Evolutionary conservation across 1,140 invertebrate species (phyloP).

Genomic region (Wasmannia auropunctata): DNA sequence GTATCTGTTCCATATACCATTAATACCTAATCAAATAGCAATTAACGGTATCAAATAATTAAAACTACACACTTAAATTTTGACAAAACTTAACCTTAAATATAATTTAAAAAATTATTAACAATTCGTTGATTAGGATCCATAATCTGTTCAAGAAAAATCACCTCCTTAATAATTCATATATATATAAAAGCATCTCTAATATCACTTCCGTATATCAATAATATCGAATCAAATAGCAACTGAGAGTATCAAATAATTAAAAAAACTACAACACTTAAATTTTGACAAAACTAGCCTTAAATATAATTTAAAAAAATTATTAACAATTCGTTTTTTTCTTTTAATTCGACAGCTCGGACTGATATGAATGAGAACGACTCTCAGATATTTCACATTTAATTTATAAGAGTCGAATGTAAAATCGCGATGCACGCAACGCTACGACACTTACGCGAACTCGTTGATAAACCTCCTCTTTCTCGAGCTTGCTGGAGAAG

Average conservation of each 20-base stretch:
- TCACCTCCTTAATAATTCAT: neutral
- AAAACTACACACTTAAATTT: no score
- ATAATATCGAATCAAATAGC: neutral
- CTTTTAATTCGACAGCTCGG: neutral
- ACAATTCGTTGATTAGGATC: constrained; percentile 91
- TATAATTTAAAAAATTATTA: no score
- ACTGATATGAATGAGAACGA: neutral
- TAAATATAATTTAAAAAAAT: neutral
- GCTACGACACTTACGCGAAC: constrained; percentile 85
- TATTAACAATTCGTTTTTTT: neutral
- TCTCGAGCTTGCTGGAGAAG: constrained; percentile 83
- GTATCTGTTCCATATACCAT: neutral
- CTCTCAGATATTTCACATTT: neutral
- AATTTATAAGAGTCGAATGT: constrained; percentile 2
- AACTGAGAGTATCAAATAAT: constrained; percentile 30
- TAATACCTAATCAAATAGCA: neutral
- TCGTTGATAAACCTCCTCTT: constrained; percentile 86
- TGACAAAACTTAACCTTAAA: no score
- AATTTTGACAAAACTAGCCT: neutral
- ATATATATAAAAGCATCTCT: no score
- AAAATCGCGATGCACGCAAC: neutral
- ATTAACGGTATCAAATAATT: no score
- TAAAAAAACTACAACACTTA: neutral
- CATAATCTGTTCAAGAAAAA: constrained; percentile 86
- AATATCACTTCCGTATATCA: neutral